phyloP scores from a whole-genome alignment of 2,797 vertebrate genomes.

The Spea hammondii region DNA sequence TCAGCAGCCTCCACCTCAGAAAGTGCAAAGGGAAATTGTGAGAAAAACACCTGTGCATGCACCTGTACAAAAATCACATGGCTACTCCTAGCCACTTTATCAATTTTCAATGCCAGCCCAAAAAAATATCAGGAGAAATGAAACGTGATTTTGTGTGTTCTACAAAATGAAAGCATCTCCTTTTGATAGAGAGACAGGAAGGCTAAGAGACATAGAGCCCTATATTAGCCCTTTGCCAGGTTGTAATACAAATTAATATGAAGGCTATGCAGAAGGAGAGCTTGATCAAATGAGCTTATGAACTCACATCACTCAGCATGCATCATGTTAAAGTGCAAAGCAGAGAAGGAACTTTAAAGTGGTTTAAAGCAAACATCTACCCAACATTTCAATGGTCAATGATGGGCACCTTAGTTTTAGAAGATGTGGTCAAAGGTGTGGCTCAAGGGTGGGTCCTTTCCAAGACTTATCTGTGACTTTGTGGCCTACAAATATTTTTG shows the following conservation, averaged over 20 bases:
- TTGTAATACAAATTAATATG: conserved; percentile 42
- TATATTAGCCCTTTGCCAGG: conserved; percentile 33
- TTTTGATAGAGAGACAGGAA: conserved; percentile 19
- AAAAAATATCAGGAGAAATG: conserved; percentile 30
- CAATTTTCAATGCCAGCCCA: conserved; percentile 20
- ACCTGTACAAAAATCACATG: conserved; percentile 20
- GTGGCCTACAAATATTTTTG: no score
- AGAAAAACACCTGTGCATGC: neutral
- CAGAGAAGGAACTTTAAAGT: conserved; percentile 24
- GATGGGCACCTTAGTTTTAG: no score
- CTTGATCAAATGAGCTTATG: conserved; percentile 30
- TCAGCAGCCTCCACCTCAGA: no score
- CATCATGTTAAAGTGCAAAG: conserved; percentile 29
- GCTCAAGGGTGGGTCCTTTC: no score
- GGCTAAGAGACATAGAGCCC: conserved; percentile 41
- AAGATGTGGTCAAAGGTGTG: no score
- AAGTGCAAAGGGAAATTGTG: no score
- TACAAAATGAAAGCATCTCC: conserved; percentile 20
- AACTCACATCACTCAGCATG: conserved; percentile 32
- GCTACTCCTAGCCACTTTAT: conserved; percentile 31
- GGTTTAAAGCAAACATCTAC: no score
- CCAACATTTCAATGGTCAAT: no score
- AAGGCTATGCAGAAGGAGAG: conserved; percentile 27
- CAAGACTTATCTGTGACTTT: no score
- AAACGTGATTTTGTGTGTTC: conserved; percentile 22